Conservation (phyloP, 35 echinoderm and acorn worm genomes). For the Hemicentrotus pulcherrimus region DNA sequence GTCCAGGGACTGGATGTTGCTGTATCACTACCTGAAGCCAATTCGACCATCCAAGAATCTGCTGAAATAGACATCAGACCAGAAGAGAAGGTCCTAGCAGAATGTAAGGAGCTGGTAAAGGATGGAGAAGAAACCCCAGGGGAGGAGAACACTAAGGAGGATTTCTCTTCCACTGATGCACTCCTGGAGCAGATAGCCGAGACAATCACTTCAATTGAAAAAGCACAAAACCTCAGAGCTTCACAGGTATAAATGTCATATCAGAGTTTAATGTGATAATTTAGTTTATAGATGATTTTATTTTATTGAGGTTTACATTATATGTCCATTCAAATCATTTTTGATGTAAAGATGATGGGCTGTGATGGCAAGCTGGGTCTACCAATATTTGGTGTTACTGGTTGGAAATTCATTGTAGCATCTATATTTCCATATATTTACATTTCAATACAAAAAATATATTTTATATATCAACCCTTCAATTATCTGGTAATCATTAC, state of each 20-base stretch:
- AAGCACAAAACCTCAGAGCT: conserved; percentile 46
- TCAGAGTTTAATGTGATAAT: background rate
- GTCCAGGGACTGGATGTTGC: background rate
- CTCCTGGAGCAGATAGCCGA: conserved; percentile 51
- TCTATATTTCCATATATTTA: too few relatives aligned
- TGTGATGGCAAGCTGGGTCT: background rate
- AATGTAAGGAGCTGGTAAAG: conserved; percentile 4
- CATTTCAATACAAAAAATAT: too few relatives aligned
- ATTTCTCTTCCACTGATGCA: conserved; percentile 29
- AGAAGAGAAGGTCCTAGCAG: conserved; percentile 29
- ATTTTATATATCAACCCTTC: too few relatives aligned
- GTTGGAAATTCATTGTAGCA: too few relatives aligned
- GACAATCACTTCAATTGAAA: conserved; percentile 47
- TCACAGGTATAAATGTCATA: conserved; percentile 7
- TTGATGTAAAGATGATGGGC: background rate
- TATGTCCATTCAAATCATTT: background rate
- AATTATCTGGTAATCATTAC: background rate
- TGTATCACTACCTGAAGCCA: background rate
- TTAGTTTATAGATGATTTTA: background rate
- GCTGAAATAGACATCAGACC: background rate
- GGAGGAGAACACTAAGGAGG: background rate
- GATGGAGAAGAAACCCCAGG: background rate
- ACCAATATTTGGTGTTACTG: too few relatives aligned
- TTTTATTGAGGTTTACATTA: background rate
- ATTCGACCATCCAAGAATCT: background rate